These are phyloP conservation scores for Lepilemur ruficaudatus DNA, from an alignment of 2,797 vertebrate genomes.

Conservation along the genomic window DNA sequence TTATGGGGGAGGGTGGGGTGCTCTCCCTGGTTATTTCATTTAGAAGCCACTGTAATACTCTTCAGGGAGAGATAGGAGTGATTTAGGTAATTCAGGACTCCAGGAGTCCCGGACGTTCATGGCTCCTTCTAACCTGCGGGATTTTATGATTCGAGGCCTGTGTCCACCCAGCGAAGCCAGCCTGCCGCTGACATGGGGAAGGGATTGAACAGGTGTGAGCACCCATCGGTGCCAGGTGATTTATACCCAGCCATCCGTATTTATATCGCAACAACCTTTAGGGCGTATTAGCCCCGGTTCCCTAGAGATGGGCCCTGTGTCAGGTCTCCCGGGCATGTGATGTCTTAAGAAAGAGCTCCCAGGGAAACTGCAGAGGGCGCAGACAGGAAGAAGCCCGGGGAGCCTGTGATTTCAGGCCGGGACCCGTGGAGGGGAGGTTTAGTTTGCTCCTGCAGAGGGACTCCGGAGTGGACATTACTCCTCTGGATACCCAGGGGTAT, in stretches of 20 bases:
- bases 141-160: not conserved
- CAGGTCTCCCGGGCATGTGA: not conserved
- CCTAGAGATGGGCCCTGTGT: not conserved
- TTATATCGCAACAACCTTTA: not conserved
- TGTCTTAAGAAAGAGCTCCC: not conserved
- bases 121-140: not conserved
- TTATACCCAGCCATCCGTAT: fast-evolving
- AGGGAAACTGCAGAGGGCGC: fast-evolving
- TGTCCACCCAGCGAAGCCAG: not conserved
- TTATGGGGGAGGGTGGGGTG: not conserved
- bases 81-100: not conserved
- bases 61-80: not conserved
- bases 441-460: not conserved
- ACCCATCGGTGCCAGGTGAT: not conserved
- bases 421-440: fast-evolving
- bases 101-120: not conserved
- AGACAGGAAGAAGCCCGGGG: fast-evolving
- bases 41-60: conserved; percentile 54
- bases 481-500: not conserved
- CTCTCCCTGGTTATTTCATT: conserved; percentile 68
- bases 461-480: not conserved
- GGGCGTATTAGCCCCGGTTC: not conserved
- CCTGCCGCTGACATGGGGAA: not conserved
- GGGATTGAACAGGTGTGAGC: not conserved
- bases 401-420: not conserved